phyloP scores from a whole-genome alignment of 1,140 invertebrate species.

The Saxidomus purpurata region DNA sequence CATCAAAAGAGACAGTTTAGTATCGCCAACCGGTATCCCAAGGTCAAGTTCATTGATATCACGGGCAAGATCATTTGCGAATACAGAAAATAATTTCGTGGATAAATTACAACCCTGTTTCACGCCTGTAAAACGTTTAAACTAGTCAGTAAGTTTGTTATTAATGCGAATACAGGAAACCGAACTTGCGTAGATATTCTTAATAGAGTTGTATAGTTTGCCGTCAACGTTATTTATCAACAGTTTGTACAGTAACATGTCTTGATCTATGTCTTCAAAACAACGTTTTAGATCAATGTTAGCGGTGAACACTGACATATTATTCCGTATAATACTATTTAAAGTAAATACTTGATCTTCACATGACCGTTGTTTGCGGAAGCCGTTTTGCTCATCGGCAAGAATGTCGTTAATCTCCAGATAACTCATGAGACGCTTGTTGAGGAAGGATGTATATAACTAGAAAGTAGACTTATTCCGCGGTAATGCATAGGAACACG shows the following conservation, averaged over 20 bases:
- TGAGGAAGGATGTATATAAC: slow-evolving; percentile 62
- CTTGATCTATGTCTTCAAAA: slow-evolving; percentile 50
- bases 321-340: slow-evolving; percentile 52
- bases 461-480: slow-evolving; percentile 60
- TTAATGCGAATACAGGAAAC: slow-evolving; percentile 52
- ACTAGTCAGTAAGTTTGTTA: slow-evolving; percentile 58
- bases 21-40: slow-evolving; percentile 10
- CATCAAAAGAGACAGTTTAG: slow-evolving; percentile 22
- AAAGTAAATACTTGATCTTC: slow-evolving; percentile 64
- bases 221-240: slow-evolving; percentile 51
- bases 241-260: slow-evolving; percentile 49
- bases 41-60: slow-evolving; percentile 45
- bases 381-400: slow-evolving; percentile 68
- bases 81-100: slow-evolving; percentile 60
- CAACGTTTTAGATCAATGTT: slow-evolving; percentile 33
- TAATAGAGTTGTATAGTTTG: slow-evolving; percentile 54
- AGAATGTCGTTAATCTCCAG: slow-evolving; percentile 63
- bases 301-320: slow-evolving; percentile 27
- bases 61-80: slow-evolving; percentile 60
- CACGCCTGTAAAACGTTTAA: slow-evolving; percentile 57
- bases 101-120: slow-evolving; percentile 68
- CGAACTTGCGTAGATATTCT: slow-evolving; percentile 24
- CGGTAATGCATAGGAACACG: slow-evolving; percentile 56
- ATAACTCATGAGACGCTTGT: slow-evolving; percentile 57
- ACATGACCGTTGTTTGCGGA: slow-evolving; percentile 56